phyloP scores from a whole-genome alignment of 2,888 invertebrate species.

The Parascotia fuliginaria region DNA sequence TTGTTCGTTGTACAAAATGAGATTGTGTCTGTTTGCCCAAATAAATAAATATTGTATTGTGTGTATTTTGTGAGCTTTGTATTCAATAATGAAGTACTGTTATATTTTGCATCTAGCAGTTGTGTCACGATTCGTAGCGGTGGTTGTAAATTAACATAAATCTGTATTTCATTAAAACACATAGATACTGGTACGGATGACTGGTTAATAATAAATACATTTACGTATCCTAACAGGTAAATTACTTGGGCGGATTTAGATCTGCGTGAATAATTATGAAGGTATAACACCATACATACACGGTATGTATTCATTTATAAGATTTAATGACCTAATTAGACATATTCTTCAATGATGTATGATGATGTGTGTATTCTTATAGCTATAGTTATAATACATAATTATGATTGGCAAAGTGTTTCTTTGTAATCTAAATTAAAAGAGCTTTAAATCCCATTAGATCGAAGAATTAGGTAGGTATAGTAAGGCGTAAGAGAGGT shows the following conservation, averaged over 20 bases:
- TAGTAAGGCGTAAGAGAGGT: too few species aligned
- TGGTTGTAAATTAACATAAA: slow-evolving; percentile 40
- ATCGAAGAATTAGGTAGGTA: too few species aligned
- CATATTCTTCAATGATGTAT: too few species aligned
- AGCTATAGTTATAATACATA: too few species aligned
- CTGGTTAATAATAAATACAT: slow-evolving; percentile 42
- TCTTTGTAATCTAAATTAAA: too few species aligned
- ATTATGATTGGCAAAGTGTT: too few species aligned
- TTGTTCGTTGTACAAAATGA: too few species aligned
- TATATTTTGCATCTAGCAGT: slow-evolving; percentile 36
- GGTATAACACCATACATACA: too few species aligned
- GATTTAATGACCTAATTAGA: background rate
- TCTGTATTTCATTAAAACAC: slow-evolving; percentile 39
- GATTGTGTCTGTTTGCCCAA: background rate
- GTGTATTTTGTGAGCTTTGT: slow-evolving; percentile 2
- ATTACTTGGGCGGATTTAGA: slow-evolving; percentile 31
- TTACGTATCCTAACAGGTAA: slow-evolving; percentile 31
- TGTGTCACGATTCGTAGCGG: slow-evolving; percentile 35
- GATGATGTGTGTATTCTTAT: too few species aligned
- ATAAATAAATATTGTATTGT: background rate
- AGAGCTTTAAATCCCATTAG: too few species aligned
- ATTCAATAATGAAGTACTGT: slow-evolving; percentile 34
- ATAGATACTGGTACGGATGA: slow-evolving; percentile 27
- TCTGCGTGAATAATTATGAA: slow-evolving; percentile 30
- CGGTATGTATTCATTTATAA: background rate